Evolutionary conservation across 2,113 vertebrate genomes (phyloP).

Genomic region (Heptranchias perlo): DNA sequence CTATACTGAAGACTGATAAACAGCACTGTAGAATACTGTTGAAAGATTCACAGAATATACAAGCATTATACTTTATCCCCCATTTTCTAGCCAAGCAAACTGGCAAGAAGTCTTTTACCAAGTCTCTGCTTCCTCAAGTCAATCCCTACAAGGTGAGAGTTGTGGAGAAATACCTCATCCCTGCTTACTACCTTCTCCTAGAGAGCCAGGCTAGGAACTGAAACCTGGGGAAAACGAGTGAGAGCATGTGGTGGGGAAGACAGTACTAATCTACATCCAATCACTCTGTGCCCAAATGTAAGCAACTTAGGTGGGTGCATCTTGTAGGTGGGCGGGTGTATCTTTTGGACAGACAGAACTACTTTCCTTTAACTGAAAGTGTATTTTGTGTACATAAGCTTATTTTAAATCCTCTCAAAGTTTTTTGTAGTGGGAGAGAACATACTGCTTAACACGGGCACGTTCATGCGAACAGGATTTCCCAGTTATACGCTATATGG

Average conservation of each 20-base stretch:
- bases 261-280: background rate
- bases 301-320: background rate
- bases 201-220: background rate
- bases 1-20: background rate
- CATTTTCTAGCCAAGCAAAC: background rate
- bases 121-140: background rate
- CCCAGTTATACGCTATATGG: background rate
- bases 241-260: too few species aligned
- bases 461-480: background rate
- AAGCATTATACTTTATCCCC: background rate
- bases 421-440: background rate
- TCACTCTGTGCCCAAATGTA: background rate
- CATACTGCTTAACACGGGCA: background rate
- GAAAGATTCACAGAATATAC: background rate
- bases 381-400: background rate
- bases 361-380: background rate
- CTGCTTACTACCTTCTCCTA: too few species aligned
- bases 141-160: background rate
- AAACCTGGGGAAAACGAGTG: background rate
- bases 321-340: too few species aligned
- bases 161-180: too few species aligned
- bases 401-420: background rate
- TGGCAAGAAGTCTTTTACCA: background rate
- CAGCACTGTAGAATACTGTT: background rate
- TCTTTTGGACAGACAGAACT: background rate